Evolutionary conservation across 2,888 invertebrate species (phyloP).

Genomic region (Acleris holmiana): DNA sequence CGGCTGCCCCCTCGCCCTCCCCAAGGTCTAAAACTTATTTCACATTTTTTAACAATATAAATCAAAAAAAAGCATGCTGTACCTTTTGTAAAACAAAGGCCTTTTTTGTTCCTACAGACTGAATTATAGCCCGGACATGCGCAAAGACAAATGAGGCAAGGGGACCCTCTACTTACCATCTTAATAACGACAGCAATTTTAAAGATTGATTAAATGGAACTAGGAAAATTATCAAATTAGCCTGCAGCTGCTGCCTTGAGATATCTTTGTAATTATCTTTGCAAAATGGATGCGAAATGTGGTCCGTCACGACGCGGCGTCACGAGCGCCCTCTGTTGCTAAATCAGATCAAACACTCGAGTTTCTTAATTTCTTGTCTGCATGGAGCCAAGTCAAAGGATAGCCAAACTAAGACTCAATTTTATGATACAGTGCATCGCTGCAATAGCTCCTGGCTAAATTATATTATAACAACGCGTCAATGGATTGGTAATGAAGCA

Average conservation of each 20-base stretch:
- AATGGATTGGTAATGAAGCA: too few species aligned
- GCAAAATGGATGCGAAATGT: conserved; percentile 53
- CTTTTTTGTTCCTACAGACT: too few species aligned
- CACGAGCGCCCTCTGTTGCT: conserved; percentile 40
- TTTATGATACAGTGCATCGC: too few species aligned
- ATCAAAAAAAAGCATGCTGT: too few species aligned
- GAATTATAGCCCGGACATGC: too few species aligned
- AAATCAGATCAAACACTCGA: conserved; percentile 31
- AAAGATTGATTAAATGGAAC: conserved; percentile 24
- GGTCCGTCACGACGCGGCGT: conserved; percentile 51
- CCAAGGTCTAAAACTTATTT: too few species aligned
- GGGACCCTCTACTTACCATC: not conserved
- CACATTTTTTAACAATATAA: too few species aligned
- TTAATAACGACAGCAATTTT: conserved; percentile 17
- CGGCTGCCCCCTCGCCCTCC: too few species aligned
- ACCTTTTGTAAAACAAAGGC: too few species aligned
- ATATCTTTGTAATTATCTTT: conserved; percentile 54
- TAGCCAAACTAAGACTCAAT: not conserved
- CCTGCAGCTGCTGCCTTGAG: conserved; percentile 37
- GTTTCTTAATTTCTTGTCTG: conserved; percentile 17
- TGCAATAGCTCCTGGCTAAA: too few species aligned
- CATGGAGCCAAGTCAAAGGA: too few species aligned
- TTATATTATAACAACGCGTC: too few species aligned
- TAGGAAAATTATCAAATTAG: conserved; percentile 35
- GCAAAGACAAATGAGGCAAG: not conserved